Conservation (phyloP, 2,888 invertebrate species). For the Cotesia congregata region DNA sequence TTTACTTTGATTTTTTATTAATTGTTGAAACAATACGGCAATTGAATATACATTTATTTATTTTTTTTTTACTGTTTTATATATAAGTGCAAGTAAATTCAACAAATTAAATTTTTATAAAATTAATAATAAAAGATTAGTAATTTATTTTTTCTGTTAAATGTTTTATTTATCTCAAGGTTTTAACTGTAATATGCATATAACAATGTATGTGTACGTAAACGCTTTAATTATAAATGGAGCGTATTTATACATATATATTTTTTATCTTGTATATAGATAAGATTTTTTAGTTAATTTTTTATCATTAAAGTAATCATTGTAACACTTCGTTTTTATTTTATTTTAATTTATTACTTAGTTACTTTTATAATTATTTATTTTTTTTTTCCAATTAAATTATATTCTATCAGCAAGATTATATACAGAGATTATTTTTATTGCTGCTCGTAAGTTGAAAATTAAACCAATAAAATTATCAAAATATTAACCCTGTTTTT, state of each 20-base stretch:
- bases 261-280: constrained; percentile 18
- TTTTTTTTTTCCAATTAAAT: not conserved
- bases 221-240: constrained; percentile 4
- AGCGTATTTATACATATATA: constrained; percentile 35
- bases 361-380: constrained; percentile 15
- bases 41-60: not conserved
- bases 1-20: not conserved
- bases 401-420: constrained; percentile 35
- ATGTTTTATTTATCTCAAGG: not conserved
- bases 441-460: constrained; percentile 58
- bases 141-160: constrained; percentile 5
- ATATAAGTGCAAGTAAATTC: not conserved
- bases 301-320: constrained; percentile 7
- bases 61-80: not conserved
- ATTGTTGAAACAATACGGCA: not conserved
- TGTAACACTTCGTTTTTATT: constrained; percentile 23
- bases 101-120: not conserved
- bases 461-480: constrained; percentile 2
- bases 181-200: constrained; percentile 23
- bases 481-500: constrained; percentile 12
- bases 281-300: not conserved
- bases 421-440: constrained; percentile 61
- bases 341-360: not conserved
- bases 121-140: too few species aligned
- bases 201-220: constrained; percentile 36